Evolutionary conservation across 2,888 invertebrate species (phyloP).

Genomic region (Luffia ferchaultella): DNA sequence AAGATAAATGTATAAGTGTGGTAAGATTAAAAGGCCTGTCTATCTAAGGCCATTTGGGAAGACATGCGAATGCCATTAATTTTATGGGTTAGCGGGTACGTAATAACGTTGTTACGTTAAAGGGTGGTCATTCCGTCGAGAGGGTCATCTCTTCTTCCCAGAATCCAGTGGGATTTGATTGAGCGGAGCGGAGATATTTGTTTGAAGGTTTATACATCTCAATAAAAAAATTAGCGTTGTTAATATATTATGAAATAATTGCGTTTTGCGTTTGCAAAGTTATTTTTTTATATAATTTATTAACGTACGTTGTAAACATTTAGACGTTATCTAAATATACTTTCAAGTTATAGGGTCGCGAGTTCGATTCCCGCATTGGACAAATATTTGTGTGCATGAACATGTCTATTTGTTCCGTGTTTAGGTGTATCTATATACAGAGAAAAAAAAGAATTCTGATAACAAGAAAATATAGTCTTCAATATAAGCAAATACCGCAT

Average conservation of each 20-base stretch:
- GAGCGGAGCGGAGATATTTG: neutral
- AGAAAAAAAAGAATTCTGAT: too few relatives aligned
- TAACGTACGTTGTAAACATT: neutral
- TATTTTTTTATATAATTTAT: neutral
- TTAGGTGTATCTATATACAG: too few relatives aligned
- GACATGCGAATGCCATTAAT: conserved; percentile 41
- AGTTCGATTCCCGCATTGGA: too few relatives aligned
- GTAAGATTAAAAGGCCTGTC: conserved; percentile 18
- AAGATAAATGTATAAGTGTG: conserved; percentile 6
- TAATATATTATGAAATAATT: neutral
- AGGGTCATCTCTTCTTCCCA: neutral
- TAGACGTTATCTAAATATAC: neutral
- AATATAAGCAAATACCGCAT: too few relatives aligned
- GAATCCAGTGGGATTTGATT: neutral
- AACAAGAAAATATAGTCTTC: too few relatives aligned
- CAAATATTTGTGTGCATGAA: too few relatives aligned
- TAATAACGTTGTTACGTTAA: conserved; percentile 28
- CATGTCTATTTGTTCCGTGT: too few relatives aligned
- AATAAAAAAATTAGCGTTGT: neutral
- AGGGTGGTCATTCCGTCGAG: conserved; percentile 24
- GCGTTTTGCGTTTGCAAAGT: neutral
- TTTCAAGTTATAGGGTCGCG: too few relatives aligned
- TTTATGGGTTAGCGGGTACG: conserved; percentile 28
- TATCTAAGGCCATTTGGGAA: conserved; percentile 25
- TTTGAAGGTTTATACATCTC: neutral